Percentiles rank a stretch among this genome's conserved stretches.
These are phyloP conservation scores for Cyrtonyx montezumae DNA, from an alignment of 2,113 vertebrate species.

Conservation along the genomic window DNA sequence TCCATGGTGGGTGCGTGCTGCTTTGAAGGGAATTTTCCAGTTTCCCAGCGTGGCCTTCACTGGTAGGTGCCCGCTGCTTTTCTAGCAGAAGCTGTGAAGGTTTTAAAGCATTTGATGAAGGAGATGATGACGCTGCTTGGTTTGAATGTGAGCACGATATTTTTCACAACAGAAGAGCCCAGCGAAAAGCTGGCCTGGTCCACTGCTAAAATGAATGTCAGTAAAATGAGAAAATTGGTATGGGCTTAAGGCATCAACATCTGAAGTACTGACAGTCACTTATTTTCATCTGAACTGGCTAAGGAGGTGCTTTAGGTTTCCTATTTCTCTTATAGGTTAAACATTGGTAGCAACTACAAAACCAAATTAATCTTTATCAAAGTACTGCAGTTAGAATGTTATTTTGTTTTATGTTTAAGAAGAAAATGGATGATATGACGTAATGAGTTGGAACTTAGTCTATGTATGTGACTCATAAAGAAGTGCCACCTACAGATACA, in stretches of 20 bases:
- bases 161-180: neutral
- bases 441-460: neutral
- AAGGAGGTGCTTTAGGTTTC: neutral
- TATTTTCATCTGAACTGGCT: neutral
- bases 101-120: neutral
- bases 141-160: neutral
- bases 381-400: fast-evolving
- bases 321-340: neutral
- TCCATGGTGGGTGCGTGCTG: fast-evolving
- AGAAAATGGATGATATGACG: neutral
- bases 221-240: neutral
- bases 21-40: neutral
- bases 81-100: neutral
- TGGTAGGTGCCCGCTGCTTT: neutral
- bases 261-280: neutral
- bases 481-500: too few relatives aligned
- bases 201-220: neutral
- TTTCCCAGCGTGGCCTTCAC: neutral
- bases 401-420: neutral
- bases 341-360: neutral
- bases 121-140: neutral
- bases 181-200: neutral
- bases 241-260: neutral
- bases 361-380: neutral
- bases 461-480: neutral